Percentiles rank a stretch among this genome's conserved stretches.
Conservation (phyloP, 2,888 invertebrate genomes). For the Kuschelorhynchus macadamiae region DNA sequence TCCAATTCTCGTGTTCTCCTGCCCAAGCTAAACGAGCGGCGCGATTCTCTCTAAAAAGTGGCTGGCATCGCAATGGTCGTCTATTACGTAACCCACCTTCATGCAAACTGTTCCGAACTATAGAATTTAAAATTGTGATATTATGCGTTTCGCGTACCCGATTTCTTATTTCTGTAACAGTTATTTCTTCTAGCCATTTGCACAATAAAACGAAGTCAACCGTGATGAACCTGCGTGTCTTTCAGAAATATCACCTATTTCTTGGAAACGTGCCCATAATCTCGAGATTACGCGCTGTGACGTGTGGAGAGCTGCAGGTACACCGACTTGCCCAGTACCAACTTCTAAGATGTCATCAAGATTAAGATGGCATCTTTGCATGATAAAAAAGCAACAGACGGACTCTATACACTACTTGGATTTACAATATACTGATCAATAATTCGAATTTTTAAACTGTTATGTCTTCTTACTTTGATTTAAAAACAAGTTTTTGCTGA, state of each 20-base stretch:
- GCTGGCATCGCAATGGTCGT: conserved; percentile 4
- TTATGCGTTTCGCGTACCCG: neutral
- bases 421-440: no score
- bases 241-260: neutral
- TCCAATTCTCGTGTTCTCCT: neutral
- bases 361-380: conserved; percentile 8
- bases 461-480: neutral
- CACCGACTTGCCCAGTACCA: conserved; percentile 14
- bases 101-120: neutral
- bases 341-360: conserved; percentile 14
- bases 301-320: conserved; percentile 1
- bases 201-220: neutral
- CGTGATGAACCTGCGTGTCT: conserved; percentile 4
- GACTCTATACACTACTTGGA: no score
- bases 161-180: neutral
- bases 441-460: neutral
- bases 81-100: neutral
- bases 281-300: conserved; percentile 20
- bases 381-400: neutral
- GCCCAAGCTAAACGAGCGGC: conserved; percentile 5
- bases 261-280: conserved; percentile 5
- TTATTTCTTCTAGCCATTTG: conserved; percentile 1
- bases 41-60: conserved; percentile 3
- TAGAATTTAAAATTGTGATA: neutral
- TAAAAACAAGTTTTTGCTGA: no score